These are phyloP conservation scores for Lissocephala sabroskyi DNA, from an alignment of 2,888 invertebrate species.

Conservation along the genomic window DNA sequence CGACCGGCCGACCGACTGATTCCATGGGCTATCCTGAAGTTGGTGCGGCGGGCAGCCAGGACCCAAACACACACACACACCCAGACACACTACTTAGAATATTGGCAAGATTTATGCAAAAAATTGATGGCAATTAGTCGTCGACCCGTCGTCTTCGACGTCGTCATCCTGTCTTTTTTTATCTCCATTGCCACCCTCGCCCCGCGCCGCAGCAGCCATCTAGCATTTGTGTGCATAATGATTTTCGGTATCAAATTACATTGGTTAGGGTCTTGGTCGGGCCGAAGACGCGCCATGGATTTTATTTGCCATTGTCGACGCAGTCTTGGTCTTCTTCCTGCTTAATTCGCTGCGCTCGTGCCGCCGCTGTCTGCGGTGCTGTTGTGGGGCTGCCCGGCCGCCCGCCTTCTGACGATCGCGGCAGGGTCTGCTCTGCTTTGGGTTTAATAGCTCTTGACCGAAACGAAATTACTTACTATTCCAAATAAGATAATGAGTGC, in stretches of 20 bases:
- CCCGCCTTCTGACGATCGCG: neutral
- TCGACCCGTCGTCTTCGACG: conserved; percentile 18
- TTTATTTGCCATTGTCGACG: conserved; percentile 45
- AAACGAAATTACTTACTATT: conserved; percentile 54
- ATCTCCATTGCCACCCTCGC: conserved; percentile 1
- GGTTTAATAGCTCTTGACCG: conserved; percentile 44
- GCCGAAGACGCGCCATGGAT: no score
- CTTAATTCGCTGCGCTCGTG: conserved; percentile 59
- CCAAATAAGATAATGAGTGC: conserved; percentile 47
- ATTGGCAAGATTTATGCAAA: conserved; percentile 62
- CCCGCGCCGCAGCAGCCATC: conserved; percentile 7
- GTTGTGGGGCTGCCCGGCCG: no score
- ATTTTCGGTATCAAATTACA: conserved; percentile 64
- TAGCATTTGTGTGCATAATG: conserved; percentile 49
- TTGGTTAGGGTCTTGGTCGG: conserved; percentile 58
- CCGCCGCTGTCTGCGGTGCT: conserved; percentile 24
- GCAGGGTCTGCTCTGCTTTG: conserved; percentile 18
- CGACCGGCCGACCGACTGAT: no score
- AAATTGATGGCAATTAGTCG: conserved; percentile 65
- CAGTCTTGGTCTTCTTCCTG: conserved; percentile 32
- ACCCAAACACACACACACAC: no score
- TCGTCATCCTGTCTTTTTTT: conserved; percentile 9
- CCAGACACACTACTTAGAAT: no score
- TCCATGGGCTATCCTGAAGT: conserved; percentile 62
- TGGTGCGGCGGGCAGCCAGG: conserved; percentile 44